A percentile compares a stretch with the other conserved stretches of the same genome.
These are phyloP conservation scores for Halichoerus grypus DNA, from an alignment of 2,113 vertebrate genomes.

Conservation along the genomic window DNA sequence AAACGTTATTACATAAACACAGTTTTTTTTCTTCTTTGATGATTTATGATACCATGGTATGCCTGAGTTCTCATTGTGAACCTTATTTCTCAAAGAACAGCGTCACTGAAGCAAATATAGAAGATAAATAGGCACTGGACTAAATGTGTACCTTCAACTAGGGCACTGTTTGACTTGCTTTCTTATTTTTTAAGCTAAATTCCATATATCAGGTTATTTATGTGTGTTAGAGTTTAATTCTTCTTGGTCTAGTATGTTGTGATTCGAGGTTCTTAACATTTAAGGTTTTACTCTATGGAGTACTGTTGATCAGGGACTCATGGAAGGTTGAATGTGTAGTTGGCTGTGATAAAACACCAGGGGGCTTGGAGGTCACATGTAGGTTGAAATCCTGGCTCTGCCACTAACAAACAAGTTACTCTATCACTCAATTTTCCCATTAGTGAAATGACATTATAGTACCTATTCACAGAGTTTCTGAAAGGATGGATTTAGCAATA, in stretches of 20 bases:
- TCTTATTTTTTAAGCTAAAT: slow-evolving; percentile 22
- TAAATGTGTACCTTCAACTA: background rate
- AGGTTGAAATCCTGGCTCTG: background rate
- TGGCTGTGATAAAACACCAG: background rate
- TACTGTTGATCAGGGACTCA: background rate
- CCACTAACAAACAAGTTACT: background rate
- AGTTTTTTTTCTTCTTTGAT: background rate
- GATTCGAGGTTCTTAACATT: background rate
- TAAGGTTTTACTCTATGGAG: background rate
- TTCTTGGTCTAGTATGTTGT: background rate
- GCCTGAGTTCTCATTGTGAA: background rate
- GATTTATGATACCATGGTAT: background rate
- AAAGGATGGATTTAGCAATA: background rate
- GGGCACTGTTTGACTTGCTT: background rate
- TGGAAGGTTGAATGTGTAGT: background rate
- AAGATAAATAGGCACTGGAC: background rate
- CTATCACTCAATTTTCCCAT: background rate
- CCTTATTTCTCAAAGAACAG: slow-evolving; percentile 30
- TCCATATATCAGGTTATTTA: background rate
- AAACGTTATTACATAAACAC: background rate
- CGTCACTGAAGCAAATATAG: background rate
- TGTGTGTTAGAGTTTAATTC: background rate
- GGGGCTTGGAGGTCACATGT: background rate
- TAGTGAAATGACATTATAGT: background rate
- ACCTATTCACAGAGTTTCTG: background rate